Percentiles rank a stretch among this genome's conserved stretches.
These are phyloP conservation scores for Sceloporus undulatus DNA, from an alignment of 2,113 vertebrate species.

Conservation along the genomic window DNA sequence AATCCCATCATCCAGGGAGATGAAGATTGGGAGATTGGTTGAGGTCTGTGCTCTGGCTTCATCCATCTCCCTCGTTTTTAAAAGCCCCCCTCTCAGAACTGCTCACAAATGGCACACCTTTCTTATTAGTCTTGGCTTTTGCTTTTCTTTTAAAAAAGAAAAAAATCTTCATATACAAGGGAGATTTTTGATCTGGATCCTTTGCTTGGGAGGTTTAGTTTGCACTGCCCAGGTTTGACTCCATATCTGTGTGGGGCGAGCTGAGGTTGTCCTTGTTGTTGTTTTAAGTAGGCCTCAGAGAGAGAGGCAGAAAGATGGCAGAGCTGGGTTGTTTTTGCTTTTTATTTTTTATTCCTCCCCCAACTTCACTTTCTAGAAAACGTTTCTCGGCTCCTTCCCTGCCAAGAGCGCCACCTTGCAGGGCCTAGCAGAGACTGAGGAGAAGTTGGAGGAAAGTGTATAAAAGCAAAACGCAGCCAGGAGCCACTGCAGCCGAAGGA, in stretches of 20 bases:
- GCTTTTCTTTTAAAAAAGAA: conserved; percentile 15
- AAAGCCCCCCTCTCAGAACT: conserved; percentile 31
- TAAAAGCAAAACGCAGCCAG: background rate
- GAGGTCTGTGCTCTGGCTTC: conserved; percentile 11
- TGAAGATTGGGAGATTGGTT: conserved; percentile 14
- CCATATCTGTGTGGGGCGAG: conserved; percentile 17
- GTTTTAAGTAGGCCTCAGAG: background rate
- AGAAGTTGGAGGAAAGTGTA: conserved; percentile 58
- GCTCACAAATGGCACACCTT: conserved; percentile 13
- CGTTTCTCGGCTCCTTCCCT: conserved; percentile 42
- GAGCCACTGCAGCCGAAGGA: conserved; percentile 50
- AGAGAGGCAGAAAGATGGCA: conserved; percentile 16
- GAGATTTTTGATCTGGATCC: background rate
- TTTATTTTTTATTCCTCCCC: background rate
- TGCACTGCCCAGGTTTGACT: background rate
- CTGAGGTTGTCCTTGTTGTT: background rate
- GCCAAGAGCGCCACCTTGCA: conserved; percentile 85
- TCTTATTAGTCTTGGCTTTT: conserved; percentile 12
- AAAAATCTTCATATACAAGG: background rate
- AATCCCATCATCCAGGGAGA: conserved; percentile 58
- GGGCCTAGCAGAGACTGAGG: conserved; percentile 64
- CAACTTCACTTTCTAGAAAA: conserved; percentile 64
- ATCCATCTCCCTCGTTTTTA: conserved; percentile 25
- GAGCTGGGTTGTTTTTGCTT: background rate
- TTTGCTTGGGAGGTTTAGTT: conserved; percentile 2